Evolutionary conservation across 2,113 vertebrate genomes (phyloP).

Genomic region (Pycnonotus jocosus): DNA sequence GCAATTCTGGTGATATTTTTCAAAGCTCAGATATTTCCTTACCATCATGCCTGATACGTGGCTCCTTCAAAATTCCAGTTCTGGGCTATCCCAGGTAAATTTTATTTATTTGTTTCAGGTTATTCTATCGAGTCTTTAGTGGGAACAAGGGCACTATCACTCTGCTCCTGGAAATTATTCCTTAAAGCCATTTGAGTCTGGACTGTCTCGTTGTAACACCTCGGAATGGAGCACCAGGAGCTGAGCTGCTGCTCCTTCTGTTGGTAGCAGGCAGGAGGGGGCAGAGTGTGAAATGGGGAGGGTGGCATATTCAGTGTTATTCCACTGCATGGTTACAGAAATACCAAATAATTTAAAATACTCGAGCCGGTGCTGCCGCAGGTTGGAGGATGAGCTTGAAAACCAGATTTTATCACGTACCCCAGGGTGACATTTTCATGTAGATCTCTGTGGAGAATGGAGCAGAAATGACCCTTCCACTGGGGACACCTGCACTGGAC

Average conservation of each 20-base stretch:
- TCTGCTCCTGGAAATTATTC: neutral
- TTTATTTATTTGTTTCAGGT: neutral
- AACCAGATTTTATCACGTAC: neutral
- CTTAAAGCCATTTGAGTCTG: neutral
- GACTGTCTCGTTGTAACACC: neutral
- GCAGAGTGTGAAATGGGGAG: neutral
- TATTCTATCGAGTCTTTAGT: neutral
- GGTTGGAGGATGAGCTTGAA: neutral
- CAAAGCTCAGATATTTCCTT: neutral
- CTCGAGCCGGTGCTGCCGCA: neutral
- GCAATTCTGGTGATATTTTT: neutral
- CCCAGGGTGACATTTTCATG: neutral
- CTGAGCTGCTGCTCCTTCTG: neutral
- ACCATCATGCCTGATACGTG: rapidly evolving
- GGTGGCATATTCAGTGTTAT: neutral
- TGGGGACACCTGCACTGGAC: neutral
- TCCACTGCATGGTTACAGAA: neutral
- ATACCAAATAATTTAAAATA: neutral
- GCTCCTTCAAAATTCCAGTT: neutral
- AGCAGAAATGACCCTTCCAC: neutral
- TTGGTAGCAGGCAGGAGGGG: neutral
- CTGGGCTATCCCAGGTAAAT: no score
- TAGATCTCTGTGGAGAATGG: neutral
- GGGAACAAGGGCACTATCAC: rapidly evolving
- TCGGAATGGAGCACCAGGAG: neutral